Percentiles rank a stretch among this genome's conserved stretches.
Conservation (phyloP, 2,888 invertebrate species). For the Molorchus minor region DNA sequence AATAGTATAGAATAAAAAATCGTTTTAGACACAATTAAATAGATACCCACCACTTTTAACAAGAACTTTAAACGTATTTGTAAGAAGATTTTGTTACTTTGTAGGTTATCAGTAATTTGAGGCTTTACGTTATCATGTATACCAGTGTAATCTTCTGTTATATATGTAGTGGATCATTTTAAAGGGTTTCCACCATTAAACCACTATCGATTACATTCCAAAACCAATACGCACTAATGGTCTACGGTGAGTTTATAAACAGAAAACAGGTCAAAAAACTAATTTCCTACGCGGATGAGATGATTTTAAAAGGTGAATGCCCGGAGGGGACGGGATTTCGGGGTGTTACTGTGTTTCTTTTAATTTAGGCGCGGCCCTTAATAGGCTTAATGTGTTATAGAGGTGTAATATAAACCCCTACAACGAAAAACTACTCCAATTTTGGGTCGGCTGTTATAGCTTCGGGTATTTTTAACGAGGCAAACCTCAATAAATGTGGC, state of each 20-base stretch:
- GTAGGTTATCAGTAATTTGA: too few relatives aligned
- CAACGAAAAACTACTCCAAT: slow-evolving; percentile 19
- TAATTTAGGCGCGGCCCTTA: slow-evolving; percentile 28
- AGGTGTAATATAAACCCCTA: slow-evolving; percentile 20
- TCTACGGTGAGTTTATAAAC: not conserved
- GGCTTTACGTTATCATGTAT: too few relatives aligned
- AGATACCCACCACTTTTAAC: too few relatives aligned
- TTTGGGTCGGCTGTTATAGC: slow-evolving; percentile 11
- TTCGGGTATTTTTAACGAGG: slow-evolving; percentile 16
- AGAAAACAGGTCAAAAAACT: slow-evolving; percentile 5
- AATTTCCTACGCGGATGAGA: slow-evolving; percentile 13
- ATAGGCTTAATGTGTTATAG: slow-evolving; percentile 27
- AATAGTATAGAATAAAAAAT: too few relatives aligned
- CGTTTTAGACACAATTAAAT: too few relatives aligned
- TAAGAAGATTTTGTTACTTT: too few relatives aligned
- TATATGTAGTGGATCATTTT: too few relatives aligned
- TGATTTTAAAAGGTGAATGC: slow-evolving; percentile 10
- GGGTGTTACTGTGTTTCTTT: slow-evolving; percentile 5
- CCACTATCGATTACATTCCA: not conserved
- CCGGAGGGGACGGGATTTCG: slow-evolving; percentile 3
- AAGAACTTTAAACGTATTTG: too few relatives aligned
- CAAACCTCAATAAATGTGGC: slow-evolving; percentile 15
- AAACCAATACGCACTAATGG: not conserved
- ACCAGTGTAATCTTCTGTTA: too few relatives aligned
- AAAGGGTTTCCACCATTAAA: too few relatives aligned